A percentile compares a stretch with the other conserved stretches of the same genome.
phyloP scores from a whole-genome alignment of 2,888 invertebrate species.

The Pandemis corylana region DNA sequence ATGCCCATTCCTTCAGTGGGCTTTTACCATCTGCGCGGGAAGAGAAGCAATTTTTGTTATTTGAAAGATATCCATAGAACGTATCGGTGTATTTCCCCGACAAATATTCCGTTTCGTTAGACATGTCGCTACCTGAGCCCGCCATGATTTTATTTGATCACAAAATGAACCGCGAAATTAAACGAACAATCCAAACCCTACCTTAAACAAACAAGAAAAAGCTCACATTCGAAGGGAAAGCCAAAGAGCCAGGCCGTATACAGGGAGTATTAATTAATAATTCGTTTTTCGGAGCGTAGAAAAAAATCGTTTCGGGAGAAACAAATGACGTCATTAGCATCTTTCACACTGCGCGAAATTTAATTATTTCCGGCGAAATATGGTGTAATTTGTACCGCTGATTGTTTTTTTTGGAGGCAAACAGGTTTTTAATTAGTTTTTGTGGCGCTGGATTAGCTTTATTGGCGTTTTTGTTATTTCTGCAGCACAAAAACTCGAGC shows the following conservation, averaged over 20 bases:
- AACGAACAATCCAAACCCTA: constrained; percentile 16
- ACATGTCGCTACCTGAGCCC: constrained; percentile 38
- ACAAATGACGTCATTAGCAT: constrained; percentile 51
- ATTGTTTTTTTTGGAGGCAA: constrained; percentile 37
- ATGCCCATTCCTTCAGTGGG: too few species aligned
- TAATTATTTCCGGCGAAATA: constrained; percentile 44
- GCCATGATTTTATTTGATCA: constrained; percentile 41
- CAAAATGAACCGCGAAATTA: constrained; percentile 41
- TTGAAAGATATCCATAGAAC: neutral
- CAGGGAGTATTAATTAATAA: constrained; percentile 47
- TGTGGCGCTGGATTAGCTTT: constrained; percentile 13
- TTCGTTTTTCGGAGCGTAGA: constrained; percentile 42
- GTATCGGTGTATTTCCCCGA: constrained; percentile 7
- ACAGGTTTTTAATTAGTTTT: constrained; percentile 36
- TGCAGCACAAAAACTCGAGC: neutral
- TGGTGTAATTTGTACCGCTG: constrained; percentile 37
- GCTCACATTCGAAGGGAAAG: neutral
- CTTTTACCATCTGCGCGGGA: too few species aligned
- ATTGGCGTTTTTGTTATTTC: constrained; percentile 10
- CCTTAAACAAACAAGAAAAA: neutral
- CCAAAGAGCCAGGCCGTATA: constrained; percentile 32
- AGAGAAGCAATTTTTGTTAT: too few species aligned
- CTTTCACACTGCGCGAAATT: constrained; percentile 44
- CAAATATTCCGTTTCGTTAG: constrained; percentile 30
- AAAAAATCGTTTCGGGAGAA: constrained; percentile 45